Conservation (phyloP, 2,113 vertebrate species). For the Ranitomeya variabilis region DNA sequence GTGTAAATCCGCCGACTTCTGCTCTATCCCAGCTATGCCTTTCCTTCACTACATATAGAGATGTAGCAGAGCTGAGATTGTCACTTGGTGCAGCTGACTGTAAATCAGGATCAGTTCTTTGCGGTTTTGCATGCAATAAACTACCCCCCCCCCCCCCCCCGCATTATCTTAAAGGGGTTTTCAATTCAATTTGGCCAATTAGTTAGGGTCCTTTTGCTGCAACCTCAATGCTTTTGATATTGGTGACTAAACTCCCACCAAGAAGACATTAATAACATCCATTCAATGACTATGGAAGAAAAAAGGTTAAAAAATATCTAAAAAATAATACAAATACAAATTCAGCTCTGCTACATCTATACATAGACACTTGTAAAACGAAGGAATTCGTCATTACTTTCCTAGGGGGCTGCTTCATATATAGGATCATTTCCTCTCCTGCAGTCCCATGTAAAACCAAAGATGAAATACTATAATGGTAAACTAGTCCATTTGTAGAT, state of each 20-base stretch:
- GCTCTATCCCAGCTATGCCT: not conserved
- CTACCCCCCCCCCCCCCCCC: too few relatives aligned
- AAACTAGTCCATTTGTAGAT: not conserved
- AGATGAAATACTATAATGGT: not conserved
- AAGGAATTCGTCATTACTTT: not conserved
- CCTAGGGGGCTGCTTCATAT: not conserved
- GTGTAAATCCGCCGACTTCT: not conserved
- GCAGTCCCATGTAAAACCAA: not conserved
- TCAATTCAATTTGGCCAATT: not conserved
- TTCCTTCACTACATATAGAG: not conserved
- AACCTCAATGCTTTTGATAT: not conserved
- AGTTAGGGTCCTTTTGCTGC: not conserved
- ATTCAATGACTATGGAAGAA: not conserved
- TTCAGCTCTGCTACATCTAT: slow-evolving; percentile 1
- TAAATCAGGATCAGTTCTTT: too few relatives aligned
- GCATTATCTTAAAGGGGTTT: too few relatives aligned
- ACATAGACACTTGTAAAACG: not conserved
- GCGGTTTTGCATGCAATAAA: too few relatives aligned
- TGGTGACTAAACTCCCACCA: not conserved
- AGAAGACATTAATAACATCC: not conserved
- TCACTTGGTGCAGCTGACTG: not conserved
- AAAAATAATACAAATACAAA: not conserved
- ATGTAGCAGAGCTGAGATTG: not conserved
- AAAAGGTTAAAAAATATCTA: not conserved
- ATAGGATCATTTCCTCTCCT: not conserved